Base-by-base conservation (phyloP, 2,797 vertebrate genomes). In the Zenarchopterus dispar region DNA sequence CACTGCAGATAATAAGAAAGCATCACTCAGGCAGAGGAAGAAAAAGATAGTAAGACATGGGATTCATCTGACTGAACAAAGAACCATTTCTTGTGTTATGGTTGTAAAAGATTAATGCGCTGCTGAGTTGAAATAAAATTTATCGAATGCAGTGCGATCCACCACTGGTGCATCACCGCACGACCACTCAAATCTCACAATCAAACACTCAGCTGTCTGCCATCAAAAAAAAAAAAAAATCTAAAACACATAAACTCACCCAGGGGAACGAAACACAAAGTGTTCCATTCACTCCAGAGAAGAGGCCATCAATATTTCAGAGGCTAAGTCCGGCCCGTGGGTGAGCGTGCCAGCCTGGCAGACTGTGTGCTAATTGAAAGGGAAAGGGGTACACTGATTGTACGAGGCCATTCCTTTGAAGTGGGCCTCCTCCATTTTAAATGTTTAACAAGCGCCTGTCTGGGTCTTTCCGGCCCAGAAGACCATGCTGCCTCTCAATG, bases 231-330 rank as follows among this genome's bases (percentile, higher is more conserved):
- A 39, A 39, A 39, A 58, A 45, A 46, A 62, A 53, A 53, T 56
- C 55, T 78, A 73, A 84, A 85, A 84, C 61, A 75, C 78, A 84
- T 86, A 80, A 84, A 79, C 74, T 80, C 41, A 62, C 85, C 84
- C 81, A 33, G 55, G 77, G 80, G 79, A 81, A 42, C 2, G n/a
- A n/a, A 59, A 62, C 69, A 66, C 67, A 78, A 81, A 80, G 77
- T 47, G 49, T 65, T 81, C 52, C 62, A 10, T 80, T 81, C 71
- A 21, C 69, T 81, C 73, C 50, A 6, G 49, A 77, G 79, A 82
- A 75, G 67, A 49, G 77, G 54, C 58, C 88, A 90, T 92, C 87
- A 87, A 92, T 93, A 91, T 92, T 91, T 90, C 84, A 92, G 60
- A 46, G 72, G 62, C 55, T 70, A 18, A 54, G 77, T 77, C 80